phyloP scores from a whole-genome alignment of 2,797 vertebrate species.

The Nyctibius grandis region DNA sequence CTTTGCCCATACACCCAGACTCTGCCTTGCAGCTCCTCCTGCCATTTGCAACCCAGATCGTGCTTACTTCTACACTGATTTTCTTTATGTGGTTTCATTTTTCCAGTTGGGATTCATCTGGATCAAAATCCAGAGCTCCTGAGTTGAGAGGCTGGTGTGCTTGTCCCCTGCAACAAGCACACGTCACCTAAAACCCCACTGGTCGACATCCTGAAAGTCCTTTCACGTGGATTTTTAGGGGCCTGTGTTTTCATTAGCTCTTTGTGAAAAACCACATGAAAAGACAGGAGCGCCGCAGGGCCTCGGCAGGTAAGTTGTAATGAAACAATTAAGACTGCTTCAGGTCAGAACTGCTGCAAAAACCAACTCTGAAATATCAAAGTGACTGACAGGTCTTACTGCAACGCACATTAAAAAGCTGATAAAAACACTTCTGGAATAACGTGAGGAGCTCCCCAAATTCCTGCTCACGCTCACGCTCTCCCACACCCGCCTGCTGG shows the following conservation, averaged over 20 bases:
- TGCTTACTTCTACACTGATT: not conserved
- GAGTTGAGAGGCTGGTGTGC: not conserved
- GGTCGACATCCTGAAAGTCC: not conserved
- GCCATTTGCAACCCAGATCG: not conserved
- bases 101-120: not conserved
- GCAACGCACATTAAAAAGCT: not conserved
- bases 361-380: not conserved
- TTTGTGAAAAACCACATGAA: not conserved
- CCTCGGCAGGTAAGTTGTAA: not conserved
- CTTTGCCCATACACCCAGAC: not conserved
- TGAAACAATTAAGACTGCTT: not conserved
- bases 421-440: not conserved
- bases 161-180: not conserved
- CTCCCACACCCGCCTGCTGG: not conserved
- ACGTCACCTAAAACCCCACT: not conserved
- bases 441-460: not conserved
- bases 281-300: not conserved
- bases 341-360: constrained; percentile 23
- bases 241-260: not conserved
- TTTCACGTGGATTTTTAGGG: not conserved
- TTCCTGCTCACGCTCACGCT: not conserved
- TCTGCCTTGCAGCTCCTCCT: not conserved
- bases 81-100: not conserved
- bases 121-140: not conserved
- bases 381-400: not conserved